Evolutionary conservation across 2,113 vertebrate genomes (phyloP).

Genomic region (Perognathus longimembris): DNA sequence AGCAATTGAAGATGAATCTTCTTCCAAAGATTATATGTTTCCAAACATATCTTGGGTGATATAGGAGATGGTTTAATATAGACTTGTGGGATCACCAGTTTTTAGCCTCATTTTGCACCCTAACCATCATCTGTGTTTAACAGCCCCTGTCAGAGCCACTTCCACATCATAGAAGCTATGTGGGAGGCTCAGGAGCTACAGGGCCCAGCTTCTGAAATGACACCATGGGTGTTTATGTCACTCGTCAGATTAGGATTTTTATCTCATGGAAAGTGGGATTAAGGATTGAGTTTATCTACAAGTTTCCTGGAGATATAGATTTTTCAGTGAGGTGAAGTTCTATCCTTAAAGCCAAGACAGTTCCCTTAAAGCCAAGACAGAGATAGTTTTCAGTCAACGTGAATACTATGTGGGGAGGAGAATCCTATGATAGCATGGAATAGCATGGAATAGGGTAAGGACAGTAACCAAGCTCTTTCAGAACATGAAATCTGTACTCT

Average conservation of each 20-base stretch:
- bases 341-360: background rate
- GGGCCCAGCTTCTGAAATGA: conserved; percentile 43
- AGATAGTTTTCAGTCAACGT: background rate
- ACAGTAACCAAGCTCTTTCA: background rate
- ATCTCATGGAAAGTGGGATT: conserved; percentile 30
- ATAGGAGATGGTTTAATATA: conserved; percentile 41
- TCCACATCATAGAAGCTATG: background rate
- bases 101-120: conserved; percentile 48
- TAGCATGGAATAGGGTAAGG: background rate
- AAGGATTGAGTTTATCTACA: background rate
- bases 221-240: background rate
- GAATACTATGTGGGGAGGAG: background rate
- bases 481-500: background rate
- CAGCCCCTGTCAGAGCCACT: conserved; percentile 35
- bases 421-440: background rate
- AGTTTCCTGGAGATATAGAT: conserved; percentile 19
- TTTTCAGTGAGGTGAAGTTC: background rate
- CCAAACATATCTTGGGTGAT: background rate
- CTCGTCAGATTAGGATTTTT: conserved; percentile 30
- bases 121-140: conserved; percentile 54
- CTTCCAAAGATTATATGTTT: conserved; percentile 27
- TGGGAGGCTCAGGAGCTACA: background rate
- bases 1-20: conserved; percentile 46
- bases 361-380: background rate
- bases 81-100: conserved; percentile 33